Conservation (phyloP, 2,113 vertebrate genomes). For the Marcusenius ussheri region DNA sequence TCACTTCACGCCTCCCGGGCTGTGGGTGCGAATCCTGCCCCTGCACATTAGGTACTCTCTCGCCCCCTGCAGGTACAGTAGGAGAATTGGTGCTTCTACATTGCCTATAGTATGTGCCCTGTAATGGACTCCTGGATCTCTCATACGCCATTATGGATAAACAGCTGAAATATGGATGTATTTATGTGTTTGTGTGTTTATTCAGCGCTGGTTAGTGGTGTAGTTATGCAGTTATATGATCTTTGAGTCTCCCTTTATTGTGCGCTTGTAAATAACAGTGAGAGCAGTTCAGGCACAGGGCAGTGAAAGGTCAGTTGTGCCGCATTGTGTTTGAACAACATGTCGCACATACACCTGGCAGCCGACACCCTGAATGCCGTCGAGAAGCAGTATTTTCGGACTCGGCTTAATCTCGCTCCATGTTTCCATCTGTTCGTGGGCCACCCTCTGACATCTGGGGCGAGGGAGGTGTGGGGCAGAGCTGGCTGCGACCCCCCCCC, state of each 20-base stretch:
- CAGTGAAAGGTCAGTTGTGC: not conserved
- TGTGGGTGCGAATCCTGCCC: not conserved
- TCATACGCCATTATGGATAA: not conserved
- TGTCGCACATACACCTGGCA: not conserved
- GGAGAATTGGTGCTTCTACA: not conserved
- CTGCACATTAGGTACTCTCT: not conserved
- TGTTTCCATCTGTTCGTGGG: constrained; percentile 54
- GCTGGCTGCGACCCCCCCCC: constrained; percentile 32
- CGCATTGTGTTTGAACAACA: not conserved
- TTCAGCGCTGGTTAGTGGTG: not conserved
- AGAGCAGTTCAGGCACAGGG: not conserved
- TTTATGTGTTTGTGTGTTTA: not conserved
- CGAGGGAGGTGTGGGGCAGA: constrained; percentile 28
- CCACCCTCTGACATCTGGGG: not conserved
- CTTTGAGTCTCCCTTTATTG: not conserved
- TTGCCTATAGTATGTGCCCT: not conserved
- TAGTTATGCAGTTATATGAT: not conserved
- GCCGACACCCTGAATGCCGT: constrained; percentile 23
- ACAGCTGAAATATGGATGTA: not conserved
- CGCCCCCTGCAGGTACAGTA: not conserved
- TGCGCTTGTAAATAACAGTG: not conserved
- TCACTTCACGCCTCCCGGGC: not conserved
- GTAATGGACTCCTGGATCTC: not conserved
- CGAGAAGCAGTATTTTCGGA: constrained; percentile 38
- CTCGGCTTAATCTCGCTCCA: constrained; percentile 44